Evolutionary conservation across 1,140 invertebrate species (phyloP), one percentile per base, ranked within the genome.

Genomic region (Drosophila tani): DNA sequence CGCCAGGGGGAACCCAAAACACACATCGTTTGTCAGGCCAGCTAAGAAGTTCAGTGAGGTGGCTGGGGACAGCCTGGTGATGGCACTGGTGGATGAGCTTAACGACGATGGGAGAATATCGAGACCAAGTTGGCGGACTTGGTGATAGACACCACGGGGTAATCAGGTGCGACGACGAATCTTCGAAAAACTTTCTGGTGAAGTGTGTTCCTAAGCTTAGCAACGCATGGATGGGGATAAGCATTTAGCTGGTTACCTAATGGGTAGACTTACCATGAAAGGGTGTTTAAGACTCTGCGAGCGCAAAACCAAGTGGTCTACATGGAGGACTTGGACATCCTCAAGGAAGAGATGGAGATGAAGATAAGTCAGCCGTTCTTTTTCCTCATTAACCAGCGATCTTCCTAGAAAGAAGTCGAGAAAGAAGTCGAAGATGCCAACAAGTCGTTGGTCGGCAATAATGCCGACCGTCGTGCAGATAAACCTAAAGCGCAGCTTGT

Each of bases 61-160:
- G 29, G 29, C 29, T 29, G 7, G 29, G 7, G 7, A 29, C 29
- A 29, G 19, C 8, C 8, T 8, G 29, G 5, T 5, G 3, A 56
- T 40, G 53, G 35, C 35, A 5, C 11, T 56, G 8, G 19, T 40
- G 14, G 53, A 56, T n/a, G 53, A 38, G 7, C 19, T 56, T 14
- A 29, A 38, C 17, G 29, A 56, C 5, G 53, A 5, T 56, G 35
- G 53, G 9, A 59, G 24, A 41, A 46, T 17, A 40, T 56, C 32
- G 53, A 56, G 32, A 38, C 17, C 53, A 21, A 14, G 17, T 12
- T 56, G 19, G 53, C 35, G 5, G 15, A 56, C 4, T 24, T 56
- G 53, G 53, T 56, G 19, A 56, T 43, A 2, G 58, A 49, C 15
- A 32, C 1, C 58, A 60, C 45, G 17, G 15, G 19, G 27, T 49